These are phyloP conservation scores for Barypeithes pellucidus DNA, from an alignment of 2,888 invertebrate genomes.

Conservation along the genomic window DNA sequence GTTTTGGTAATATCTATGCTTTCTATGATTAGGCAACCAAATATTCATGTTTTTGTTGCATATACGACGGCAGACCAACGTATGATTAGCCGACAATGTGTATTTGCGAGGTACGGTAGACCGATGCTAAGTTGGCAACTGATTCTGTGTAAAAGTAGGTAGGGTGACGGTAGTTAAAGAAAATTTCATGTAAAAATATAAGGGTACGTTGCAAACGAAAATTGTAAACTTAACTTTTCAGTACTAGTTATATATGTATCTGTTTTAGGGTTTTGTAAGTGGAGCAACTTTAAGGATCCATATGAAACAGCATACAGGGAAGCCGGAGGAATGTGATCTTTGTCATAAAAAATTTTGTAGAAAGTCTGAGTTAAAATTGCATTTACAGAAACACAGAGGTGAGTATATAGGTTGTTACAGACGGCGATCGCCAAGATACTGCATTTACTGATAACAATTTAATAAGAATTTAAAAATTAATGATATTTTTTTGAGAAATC, in stretches of 20 bases:
- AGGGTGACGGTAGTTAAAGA: too few species aligned
- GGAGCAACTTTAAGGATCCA: conserved; percentile 65
- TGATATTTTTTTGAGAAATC: too few species aligned
- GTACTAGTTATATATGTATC: too few species aligned
- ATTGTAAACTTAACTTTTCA: too few species aligned
- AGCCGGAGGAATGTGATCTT: conserved; percentile 64
- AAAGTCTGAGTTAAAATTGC: conserved; percentile 63
- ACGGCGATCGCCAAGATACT: not conserved
- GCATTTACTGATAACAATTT: not conserved
- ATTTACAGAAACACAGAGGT: conserved; percentile 64
- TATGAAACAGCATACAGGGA: conserved; percentile 65
- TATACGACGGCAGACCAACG: not conserved
- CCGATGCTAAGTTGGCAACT: too few species aligned
- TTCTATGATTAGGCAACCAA: not conserved
- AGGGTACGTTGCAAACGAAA: too few species aligned
- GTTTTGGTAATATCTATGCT: too few species aligned
- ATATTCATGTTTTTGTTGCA: not conserved
- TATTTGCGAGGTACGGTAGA: too few species aligned
- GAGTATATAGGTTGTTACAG: not conserved
- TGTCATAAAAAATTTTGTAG: conserved; percentile 66
- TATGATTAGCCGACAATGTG: too few species aligned
- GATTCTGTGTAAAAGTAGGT: too few species aligned
- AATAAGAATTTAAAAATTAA: too few species aligned
- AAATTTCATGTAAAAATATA: too few species aligned
- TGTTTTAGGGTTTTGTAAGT: conserved; percentile 62